Percentiles rank a stretch among this genome's conserved stretches.
Conservation (phyloP, 1,140 invertebrate species). For the Lutraria rhynchaena region DNA sequence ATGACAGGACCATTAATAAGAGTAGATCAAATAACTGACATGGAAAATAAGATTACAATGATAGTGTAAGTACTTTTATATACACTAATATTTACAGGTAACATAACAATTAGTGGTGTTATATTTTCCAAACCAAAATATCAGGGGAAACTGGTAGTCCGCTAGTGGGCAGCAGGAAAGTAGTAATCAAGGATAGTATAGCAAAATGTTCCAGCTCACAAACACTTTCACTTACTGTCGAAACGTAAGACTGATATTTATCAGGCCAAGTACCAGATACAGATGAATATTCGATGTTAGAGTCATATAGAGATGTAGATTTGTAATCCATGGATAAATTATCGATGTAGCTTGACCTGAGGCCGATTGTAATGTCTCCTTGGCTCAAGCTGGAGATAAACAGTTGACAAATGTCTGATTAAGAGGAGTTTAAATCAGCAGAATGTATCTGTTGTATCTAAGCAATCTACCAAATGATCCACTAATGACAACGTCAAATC, state of each 20-base stretch:
- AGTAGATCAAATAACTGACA: too few relatives aligned
- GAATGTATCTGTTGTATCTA: too few relatives aligned
- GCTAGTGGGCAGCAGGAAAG: constrained; percentile 8
- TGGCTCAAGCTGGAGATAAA: constrained; percentile 53
- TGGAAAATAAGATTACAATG: background rate
- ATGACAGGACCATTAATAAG: too few relatives aligned
- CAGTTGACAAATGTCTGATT: constrained; percentile 5
- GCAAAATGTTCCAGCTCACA: constrained; percentile 15
- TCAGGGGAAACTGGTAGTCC: constrained; percentile 26
- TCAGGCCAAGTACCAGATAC: constrained; percentile 51
- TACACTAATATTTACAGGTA: background rate
- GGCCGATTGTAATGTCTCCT: constrained; percentile 35
- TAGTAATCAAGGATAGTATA: constrained; percentile 13
- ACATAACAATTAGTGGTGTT: too few relatives aligned
- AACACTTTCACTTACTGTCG: constrained; percentile 48
- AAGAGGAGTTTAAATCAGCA: too few relatives aligned
- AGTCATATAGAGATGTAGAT: constrained; percentile 52
- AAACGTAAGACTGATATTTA: constrained; percentile 49
- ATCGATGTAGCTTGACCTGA: constrained; percentile 39
- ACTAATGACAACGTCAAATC: too few relatives aligned
- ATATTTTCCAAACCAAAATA: constrained; percentile 18
- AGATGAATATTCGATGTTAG: constrained; percentile 46
- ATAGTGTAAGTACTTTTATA: background rate
- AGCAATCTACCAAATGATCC: too few relatives aligned
- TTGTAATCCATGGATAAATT: constrained; percentile 57